Evolutionary conservation across 2,888 invertebrate species (phyloP).

Genomic region (Amblyjoppa proteus): DNA sequence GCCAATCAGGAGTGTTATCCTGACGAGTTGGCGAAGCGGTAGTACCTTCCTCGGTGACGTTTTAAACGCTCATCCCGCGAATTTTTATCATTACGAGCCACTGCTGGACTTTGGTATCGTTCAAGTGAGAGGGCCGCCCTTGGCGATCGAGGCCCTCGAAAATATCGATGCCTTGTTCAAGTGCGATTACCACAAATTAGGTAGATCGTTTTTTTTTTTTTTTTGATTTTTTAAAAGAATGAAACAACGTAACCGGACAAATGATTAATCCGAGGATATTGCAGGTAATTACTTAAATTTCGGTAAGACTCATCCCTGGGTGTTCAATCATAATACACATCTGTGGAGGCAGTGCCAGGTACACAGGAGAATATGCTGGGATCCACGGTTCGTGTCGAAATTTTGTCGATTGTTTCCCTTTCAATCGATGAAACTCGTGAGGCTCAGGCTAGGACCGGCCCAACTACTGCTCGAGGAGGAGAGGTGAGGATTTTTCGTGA

Average conservation of each 20-base stretch:
- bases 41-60: slow-evolving; percentile 96
- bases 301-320: slow-evolving; percentile 91
- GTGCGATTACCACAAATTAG: slow-evolving; percentile 91
- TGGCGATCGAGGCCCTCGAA: slow-evolving; percentile 89
- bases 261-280: slow-evolving; percentile 51
- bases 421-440: slow-evolving; percentile 95
- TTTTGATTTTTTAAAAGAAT: background rate
- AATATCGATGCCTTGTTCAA: slow-evolving; percentile 90
- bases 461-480: slow-evolving; percentile 89
- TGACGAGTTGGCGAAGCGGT: slow-evolving; percentile 96
- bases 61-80: slow-evolving; percentile 93
- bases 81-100: slow-evolving; percentile 96
- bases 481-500: slow-evolving; percentile 72
- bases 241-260: too few species aligned
- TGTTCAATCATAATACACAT: slow-evolving; percentile 94
- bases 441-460: slow-evolving; percentile 90
- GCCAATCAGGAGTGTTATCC: slow-evolving; percentile 91
- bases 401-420: slow-evolving; percentile 95
- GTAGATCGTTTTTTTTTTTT: slow-evolving; percentile 84
- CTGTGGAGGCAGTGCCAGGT: slow-evolving; percentile 93
- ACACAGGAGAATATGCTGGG: slow-evolving; percentile 89
- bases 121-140: slow-evolving; percentile 91
- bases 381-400: slow-evolving; percentile 90
- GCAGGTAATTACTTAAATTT: slow-evolving; percentile 91
- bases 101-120: slow-evolving; percentile 93